These are phyloP conservation scores for Symphodus melops DNA, from an alignment of 2,113 vertebrate species.

Conservation along the genomic window DNA sequence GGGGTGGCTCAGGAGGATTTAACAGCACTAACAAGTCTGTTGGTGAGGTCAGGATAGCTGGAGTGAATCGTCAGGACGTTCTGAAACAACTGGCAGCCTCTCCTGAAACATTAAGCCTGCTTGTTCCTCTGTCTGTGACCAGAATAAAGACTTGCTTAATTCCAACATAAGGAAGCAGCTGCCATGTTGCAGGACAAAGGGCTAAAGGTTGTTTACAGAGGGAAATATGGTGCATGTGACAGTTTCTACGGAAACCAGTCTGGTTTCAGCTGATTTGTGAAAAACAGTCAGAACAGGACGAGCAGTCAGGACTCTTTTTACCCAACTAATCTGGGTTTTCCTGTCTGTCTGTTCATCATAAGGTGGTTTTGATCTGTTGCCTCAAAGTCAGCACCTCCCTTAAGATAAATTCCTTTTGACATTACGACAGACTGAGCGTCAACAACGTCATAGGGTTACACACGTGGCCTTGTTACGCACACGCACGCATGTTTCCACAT, in stretches of 20 bases:
- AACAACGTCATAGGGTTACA: conserved; percentile 45
- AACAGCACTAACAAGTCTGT: conserved; percentile 42
- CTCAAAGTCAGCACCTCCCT: conserved; percentile 34
- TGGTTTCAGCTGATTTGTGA: conserved; percentile 22
- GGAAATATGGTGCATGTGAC: conserved; percentile 12
- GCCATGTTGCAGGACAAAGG: conserved; percentile 43
- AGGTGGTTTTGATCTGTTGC: conserved; percentile 58
- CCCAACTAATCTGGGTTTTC: conserved; percentile 41
- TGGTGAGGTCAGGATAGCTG: conserved; percentile 42
- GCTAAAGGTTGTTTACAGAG: conserved; percentile 58
- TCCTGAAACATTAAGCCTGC: conserved; percentile 47
- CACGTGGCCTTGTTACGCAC: conserved; percentile 47
- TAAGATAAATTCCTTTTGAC: conserved; percentile 61
- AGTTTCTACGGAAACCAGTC: background rate
- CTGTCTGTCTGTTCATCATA: conserved; percentile 43
- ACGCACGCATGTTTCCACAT: conserved; percentile 26
- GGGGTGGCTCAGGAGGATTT: conserved; percentile 32
- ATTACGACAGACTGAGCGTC: conserved; percentile 14
- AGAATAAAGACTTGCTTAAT: conserved; percentile 51
- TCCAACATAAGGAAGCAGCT: conserved; percentile 45
- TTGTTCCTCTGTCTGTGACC: conserved; percentile 49
- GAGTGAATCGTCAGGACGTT: conserved; percentile 55
- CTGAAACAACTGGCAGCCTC: conserved; percentile 49
- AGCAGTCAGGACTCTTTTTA: conserved; percentile 32
- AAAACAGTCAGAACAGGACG: conserved; percentile 6